Evolutionary conservation across 2,113 vertebrate species (phyloP).

Genomic region (Antechinus stuartii): DNA sequence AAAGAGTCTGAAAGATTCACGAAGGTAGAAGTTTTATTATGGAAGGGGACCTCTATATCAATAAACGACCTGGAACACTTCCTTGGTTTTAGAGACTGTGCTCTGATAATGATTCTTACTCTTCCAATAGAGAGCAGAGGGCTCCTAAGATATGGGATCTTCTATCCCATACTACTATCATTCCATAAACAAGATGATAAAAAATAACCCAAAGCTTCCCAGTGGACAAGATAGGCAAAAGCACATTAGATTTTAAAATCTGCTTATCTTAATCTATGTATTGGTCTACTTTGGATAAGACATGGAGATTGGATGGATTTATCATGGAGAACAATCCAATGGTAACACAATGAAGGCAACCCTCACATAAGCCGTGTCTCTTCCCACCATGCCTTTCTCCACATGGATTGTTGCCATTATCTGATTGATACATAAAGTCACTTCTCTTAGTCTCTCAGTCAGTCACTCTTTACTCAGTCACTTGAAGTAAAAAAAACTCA

Average conservation of each 20-base stretch:
- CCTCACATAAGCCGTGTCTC: not conserved
- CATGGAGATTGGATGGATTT: not conserved
- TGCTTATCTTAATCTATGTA: not conserved
- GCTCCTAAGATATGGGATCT: not conserved
- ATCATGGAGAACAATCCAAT: not conserved
- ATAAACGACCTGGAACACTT: not conserved
- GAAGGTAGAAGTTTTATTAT: not conserved
- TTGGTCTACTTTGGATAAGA: not conserved
- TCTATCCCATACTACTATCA: not conserved
- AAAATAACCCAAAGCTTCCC: not conserved
- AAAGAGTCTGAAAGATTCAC: not conserved
- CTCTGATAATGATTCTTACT: not conserved
- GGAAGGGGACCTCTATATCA: not conserved
- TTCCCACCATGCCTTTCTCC: not conserved
- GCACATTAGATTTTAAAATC: not conserved
- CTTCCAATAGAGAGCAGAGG: not conserved
- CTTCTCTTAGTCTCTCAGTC: not conserved
- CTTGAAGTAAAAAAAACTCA: not conserved
- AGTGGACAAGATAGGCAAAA: not conserved
- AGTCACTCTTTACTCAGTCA: not conserved
- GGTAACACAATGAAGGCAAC: not conserved
- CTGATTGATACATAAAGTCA: not conserved
- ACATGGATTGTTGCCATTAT: not conserved
- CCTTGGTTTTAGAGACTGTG: not conserved
- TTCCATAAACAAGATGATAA: not conserved